Evolutionary conservation across 1,140 invertebrate species (phyloP).

Genomic region (Penaeus chinensis): DNA sequence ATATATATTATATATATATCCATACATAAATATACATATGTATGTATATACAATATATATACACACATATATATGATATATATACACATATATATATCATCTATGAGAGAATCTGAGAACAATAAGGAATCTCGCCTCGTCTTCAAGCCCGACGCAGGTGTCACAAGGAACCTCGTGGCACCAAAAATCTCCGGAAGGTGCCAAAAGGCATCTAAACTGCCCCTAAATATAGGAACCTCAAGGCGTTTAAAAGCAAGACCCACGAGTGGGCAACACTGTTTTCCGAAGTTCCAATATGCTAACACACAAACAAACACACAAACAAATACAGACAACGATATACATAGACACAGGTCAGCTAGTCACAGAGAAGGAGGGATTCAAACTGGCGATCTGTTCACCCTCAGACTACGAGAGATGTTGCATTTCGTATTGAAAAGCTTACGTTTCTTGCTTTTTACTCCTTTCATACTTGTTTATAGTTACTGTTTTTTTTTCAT

Average conservation of each 20-base stretch:
- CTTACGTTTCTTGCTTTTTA: too few relatives aligned
- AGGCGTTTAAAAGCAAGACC: conserved; percentile 59
- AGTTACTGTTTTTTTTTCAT: too few relatives aligned
- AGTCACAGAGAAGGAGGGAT: conserved; percentile 60
- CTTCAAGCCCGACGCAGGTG: conserved; percentile 41
- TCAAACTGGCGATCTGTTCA: conserved; percentile 45
- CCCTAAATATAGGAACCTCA: conserved; percentile 54
- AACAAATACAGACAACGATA: conserved; percentile 47
- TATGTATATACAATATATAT: conserved; percentile 20
- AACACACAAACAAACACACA: conserved; percentile 46
- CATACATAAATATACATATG: conserved; percentile 23
- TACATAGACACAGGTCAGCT: conserved; percentile 50
- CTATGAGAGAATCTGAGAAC: not conserved
- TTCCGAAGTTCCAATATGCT: conserved; percentile 48
- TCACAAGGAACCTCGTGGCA: conserved; percentile 32
- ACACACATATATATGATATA: not conserved
- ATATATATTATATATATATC: not conserved
- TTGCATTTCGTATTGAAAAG: too few relatives aligned
- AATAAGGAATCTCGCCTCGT: conserved; percentile 17
- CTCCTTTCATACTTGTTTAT: too few relatives aligned
- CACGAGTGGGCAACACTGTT: conserved; percentile 54
- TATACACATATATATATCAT: not conserved
- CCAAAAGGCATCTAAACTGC: conserved; percentile 47
- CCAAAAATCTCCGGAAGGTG: conserved; percentile 35
- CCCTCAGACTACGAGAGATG: not conserved